Conservation (phyloP, 2,797 vertebrate species). For the Ctenopoma multispine region DNA sequence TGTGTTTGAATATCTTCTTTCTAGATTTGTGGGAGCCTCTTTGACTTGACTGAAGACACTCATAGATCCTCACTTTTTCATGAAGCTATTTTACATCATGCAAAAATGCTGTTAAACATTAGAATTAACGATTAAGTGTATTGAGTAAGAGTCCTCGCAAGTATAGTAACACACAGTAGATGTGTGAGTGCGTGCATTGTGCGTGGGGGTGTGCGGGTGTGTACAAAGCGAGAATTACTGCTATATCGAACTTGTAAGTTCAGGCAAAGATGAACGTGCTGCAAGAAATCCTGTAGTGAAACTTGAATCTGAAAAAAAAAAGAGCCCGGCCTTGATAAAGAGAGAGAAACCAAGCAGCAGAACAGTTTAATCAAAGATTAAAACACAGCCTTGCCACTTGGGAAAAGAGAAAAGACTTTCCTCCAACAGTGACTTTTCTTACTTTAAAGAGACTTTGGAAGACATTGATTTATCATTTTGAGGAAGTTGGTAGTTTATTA, state of each 20-base stretch:
- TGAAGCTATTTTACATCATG: background rate
- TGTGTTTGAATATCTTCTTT: background rate
- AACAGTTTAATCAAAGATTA: slow-evolving; percentile 35
- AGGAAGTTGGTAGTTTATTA: slow-evolving; percentile 30
- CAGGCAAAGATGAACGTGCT: slow-evolving; percentile 26
- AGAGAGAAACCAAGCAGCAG: slow-evolving; percentile 24
- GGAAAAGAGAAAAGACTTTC: background rate
- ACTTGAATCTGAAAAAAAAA: slow-evolving; percentile 7
- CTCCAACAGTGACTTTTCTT: slow-evolving; percentile 6
- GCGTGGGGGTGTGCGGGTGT: background rate
- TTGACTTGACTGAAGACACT: slow-evolving; percentile 2
- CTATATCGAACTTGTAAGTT: slow-evolving; percentile 29
- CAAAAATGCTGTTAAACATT: slow-evolving; percentile 1
- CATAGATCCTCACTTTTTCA: background rate
- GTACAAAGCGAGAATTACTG: background rate
- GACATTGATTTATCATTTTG: slow-evolving; percentile 38
- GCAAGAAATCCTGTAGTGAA: slow-evolving; percentile 14
- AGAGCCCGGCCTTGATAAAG: background rate
- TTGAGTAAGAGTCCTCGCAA: background rate
- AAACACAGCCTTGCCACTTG: slow-evolving; percentile 18
- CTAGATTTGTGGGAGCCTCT: slow-evolving; percentile 1
- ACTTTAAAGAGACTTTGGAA: slow-evolving; percentile 29
- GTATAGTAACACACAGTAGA: background rate
- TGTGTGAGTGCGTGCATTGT: background rate
- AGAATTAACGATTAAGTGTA: background rate